Base-by-base conservation (phyloP, 2,797 vertebrate species). In the Acrossocheilus fasciatus region DNA sequence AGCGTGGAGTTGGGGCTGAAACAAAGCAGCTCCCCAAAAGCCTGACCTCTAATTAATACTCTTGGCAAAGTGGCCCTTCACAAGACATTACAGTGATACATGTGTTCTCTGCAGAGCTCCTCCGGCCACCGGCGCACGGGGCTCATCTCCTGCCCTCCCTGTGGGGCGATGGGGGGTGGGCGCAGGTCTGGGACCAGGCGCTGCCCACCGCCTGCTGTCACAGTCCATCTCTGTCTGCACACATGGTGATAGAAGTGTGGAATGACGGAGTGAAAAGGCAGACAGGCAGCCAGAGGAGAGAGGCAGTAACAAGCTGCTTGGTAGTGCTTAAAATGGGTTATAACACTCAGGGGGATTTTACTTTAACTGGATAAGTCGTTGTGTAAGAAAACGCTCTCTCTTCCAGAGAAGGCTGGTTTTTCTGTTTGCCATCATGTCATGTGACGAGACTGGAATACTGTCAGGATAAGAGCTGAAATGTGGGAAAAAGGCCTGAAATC, bases 11-110 rank as follows among this genome's bases (percentile, higher is more conserved):
- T 92, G 89, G 87, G 89, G 91, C 84, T 90, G 91, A 93, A 90
- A 94, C 90, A 93, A 93, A 93, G 92, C 91, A 93, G 87, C 84
- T 92, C 92, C 93, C 94, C 93, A 94, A 95, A 93, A 93, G 91
- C 94, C 91, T 95, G 94, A 95, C 94, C 95, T 96, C 94, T 96
- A 96, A 96, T 96, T 96, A 96, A 92, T 82, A 93, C 95, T 96
- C 89, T 93, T 95, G 94, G 95, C 95, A 96, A 94, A 94, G 92
- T 91, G 92, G 93, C 89, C 90, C 87, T 92, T 91, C 91, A 93
- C 89, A 91, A 91, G 89, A 90, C 88, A 93, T 92, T 92, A 90
- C 89, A 92, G 89, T 92, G 91, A 92, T 91, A 88, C 87, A 86
- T 89, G 88, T 85, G 87, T 83, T 82, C 82, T 85, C 59, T 80